phyloP scores from a whole-genome alignment of 2,888 invertebrate genomes.

The Seira sanloemensis region DNA sequence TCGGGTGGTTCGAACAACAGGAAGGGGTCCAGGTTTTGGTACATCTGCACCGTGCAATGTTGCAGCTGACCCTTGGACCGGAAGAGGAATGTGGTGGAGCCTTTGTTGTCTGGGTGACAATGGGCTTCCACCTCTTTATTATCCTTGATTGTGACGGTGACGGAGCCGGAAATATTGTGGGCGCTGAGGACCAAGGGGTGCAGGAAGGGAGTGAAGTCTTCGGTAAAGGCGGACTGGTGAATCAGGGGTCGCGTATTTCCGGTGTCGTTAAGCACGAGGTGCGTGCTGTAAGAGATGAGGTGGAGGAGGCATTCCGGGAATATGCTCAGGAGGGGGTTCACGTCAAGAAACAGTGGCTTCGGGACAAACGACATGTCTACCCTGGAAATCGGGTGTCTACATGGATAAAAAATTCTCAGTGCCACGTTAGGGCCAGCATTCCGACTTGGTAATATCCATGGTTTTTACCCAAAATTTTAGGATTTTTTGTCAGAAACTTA shows the following conservation, averaged over 20 bases:
- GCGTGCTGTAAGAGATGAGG: not conserved
- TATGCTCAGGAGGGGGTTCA: not conserved
- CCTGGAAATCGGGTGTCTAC: too few relatives aligned
- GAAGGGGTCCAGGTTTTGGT: not conserved
- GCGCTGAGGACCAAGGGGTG: not conserved
- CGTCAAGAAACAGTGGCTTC: not conserved
- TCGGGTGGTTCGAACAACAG: not conserved
- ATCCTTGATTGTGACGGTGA: too few relatives aligned
- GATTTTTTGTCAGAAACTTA: too few relatives aligned
- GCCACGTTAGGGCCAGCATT: too few relatives aligned
- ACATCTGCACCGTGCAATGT: not conserved
- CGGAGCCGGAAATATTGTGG: too few relatives aligned
- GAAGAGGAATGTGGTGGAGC: not conserved
- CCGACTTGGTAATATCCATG: too few relatives aligned
- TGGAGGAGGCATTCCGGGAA: not conserved
- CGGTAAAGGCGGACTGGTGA: not conserved
- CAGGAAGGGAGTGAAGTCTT: not conserved
- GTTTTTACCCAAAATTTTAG: too few relatives aligned
- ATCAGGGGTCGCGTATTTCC: too few relatives aligned
- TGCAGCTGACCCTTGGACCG: not conserved
- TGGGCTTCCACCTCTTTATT: not conserved
- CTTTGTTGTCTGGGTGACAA: not conserved
- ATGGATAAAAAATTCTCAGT: too few relatives aligned
- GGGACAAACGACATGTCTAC: not conserved
- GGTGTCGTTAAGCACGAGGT: too few relatives aligned